Conservation (phyloP, 2,797 vertebrate genomes). For the Otolemur crassicaudatus region DNA sequence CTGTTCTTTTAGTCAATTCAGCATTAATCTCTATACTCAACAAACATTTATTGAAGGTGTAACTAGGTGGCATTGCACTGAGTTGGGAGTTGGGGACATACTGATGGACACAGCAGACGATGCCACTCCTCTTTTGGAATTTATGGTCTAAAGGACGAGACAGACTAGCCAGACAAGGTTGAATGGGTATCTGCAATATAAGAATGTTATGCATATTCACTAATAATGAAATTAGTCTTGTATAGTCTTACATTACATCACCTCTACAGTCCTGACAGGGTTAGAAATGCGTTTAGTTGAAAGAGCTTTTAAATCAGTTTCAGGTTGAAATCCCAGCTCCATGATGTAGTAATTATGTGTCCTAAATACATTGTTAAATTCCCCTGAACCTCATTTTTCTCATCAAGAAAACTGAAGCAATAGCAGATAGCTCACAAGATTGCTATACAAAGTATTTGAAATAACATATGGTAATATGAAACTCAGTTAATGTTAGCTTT, state of each 20-base stretch:
- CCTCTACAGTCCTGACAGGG: background rate
- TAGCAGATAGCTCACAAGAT: background rate
- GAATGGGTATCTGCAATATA: background rate
- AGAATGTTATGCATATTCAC: background rate
- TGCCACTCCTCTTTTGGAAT: background rate
- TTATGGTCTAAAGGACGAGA: background rate
- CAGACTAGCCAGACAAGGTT: background rate
- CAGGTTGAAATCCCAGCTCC: slow-evolving; percentile 30
- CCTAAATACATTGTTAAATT: slow-evolving; percentile 40
- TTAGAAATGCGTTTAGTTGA: slow-evolving; percentile 36
- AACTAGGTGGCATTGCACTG: background rate
- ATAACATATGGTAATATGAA: background rate
- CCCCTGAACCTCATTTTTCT: slow-evolving; percentile 39
- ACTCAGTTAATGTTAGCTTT: slow-evolving; percentile 30
- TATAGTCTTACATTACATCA: background rate
- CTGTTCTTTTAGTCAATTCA: slow-evolving; percentile 14
- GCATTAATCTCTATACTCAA: slow-evolving; percentile 5
- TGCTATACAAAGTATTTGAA: slow-evolving; percentile 7
- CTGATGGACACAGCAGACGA: background rate
- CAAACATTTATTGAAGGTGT: background rate
- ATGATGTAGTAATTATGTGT: background rate
- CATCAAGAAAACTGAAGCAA: slow-evolving; percentile 26
- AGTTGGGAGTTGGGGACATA: background rate
- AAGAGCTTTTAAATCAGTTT: slow-evolving; percentile 54
- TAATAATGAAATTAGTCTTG: background rate